These are phyloP conservation scores for Notocelia uddmanniana DNA, from an alignment of 2,888 invertebrate species.

Conservation along the genomic window DNA sequence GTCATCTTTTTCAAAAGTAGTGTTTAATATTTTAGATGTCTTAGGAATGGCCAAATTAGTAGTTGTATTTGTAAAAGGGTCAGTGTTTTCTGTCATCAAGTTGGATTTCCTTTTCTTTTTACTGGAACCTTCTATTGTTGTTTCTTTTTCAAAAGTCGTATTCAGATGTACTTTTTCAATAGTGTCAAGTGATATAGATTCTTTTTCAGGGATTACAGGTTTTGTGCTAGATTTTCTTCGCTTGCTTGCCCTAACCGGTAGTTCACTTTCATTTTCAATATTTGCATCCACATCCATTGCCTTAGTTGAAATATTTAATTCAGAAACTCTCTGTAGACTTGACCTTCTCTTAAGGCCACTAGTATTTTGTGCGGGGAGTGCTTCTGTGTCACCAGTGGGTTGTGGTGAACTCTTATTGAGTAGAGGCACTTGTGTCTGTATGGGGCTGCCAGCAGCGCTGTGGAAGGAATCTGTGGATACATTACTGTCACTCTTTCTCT, in stretches of 20 bases:
- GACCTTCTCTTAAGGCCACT: conserved; percentile 17
- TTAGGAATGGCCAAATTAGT: conserved; percentile 17
- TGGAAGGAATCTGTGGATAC: conserved; percentile 72
- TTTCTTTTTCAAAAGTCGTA: conserved; percentile 51
- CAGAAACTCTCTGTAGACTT: conserved; percentile 22
- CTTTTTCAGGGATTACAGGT: conserved; percentile 48
- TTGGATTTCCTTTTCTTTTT: conserved; percentile 49
- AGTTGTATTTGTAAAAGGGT: background rate
- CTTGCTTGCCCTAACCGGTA: background rate
- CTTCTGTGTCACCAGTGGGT: background rate
- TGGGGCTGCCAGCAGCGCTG: conserved; percentile 75
- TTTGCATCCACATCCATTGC: conserved; percentile 12
- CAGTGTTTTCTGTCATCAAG: conserved; percentile 50
- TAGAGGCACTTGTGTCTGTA: background rate
- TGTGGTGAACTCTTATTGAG: background rate
- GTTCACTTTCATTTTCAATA: conserved; percentile 46
- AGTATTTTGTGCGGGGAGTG: conserved; percentile 14
- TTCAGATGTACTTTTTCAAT: conserved; percentile 46
- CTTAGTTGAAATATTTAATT: conserved; percentile 35
- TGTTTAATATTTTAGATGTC: conserved; percentile 47
- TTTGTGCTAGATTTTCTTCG: conserved; percentile 25
- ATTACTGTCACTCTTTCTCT: conserved; percentile 55
- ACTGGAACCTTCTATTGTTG: conserved; percentile 20
- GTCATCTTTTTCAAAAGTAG: conserved; percentile 57
- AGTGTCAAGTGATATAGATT: conserved; percentile 18